These are phyloP conservation scores for Ceyx margarethae DNA, from an alignment of 2,113 vertebrate species.

Conservation along the genomic window DNA sequence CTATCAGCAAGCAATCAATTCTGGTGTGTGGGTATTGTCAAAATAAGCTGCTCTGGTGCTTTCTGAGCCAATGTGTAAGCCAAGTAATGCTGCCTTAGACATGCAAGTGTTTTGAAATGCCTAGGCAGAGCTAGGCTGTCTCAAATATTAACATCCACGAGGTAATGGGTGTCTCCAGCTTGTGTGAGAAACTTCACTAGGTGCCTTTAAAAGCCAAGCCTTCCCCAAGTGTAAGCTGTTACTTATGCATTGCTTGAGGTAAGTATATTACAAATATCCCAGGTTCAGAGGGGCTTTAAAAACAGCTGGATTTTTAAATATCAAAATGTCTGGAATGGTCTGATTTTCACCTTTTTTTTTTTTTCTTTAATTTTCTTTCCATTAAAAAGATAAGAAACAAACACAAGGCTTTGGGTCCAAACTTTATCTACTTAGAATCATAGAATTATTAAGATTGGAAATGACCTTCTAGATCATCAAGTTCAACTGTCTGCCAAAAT, in stretches of 20 bases:
- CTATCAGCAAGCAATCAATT: slow-evolving; percentile 19
- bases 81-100: neutral
- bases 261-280: neutral
- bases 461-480: too few species aligned
- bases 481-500: too few species aligned
- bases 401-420: neutral
- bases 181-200: neutral
- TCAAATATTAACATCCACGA: neutral
- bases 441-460: too few species aligned
- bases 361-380: too few species aligned
- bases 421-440: neutral
- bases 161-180: neutral
- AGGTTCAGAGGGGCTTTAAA: neutral
- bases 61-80: neutral
- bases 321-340: neutral
- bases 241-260: neutral
- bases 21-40: neutral
- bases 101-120: neutral
- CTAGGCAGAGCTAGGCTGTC: neutral
- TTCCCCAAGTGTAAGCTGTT: neutral
- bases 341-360: neutral
- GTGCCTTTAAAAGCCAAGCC: neutral
- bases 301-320: neutral
- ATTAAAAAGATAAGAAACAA: neutral
- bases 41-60: neutral